Base-by-base conservation (phyloP, 2,113 vertebrate genomes). In the Illadopsis cleaveri region DNA sequence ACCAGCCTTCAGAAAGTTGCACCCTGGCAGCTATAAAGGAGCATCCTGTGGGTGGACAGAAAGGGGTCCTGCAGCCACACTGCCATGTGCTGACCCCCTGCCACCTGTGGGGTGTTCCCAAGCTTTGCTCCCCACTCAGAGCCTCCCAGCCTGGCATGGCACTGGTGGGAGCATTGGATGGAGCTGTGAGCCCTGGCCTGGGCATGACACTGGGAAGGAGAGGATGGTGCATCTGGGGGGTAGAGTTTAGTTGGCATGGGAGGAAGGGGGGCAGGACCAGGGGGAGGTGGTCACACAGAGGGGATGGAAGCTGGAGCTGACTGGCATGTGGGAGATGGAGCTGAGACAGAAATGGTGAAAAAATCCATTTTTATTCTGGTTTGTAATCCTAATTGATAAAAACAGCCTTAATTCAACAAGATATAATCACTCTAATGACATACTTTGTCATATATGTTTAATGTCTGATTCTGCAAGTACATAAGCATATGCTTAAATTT, bases 41-140 rank as follows among this genome's bases (percentile, higher is more conserved):
- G 17, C 35, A 30, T 48, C 48, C 25, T 1, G 0, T 1, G 3
- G 22, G 25, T n/a, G 31, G 24, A 23, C 33, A 30, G 65, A 40
- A 69, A 70, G 37, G 19, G 5, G 2, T 51, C 27, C 31, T 18
- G 44, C 12, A 33, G 51, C 45, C 38, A 7, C 1, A 2, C 3
- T 48, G 31, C 58, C 31, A 12, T 5, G 1, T 60, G 33, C 57
- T 80, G 37, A 31, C 5, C 35, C 28, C 15, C 40, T 58, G 24
- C 22, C 20, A 30, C 24, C 23, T 48, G 5, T 31, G 35, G 58
- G 28, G 4, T 35, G 8, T 11, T 56, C 14, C 42, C 37, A 61
- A 57, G 57, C 75, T 85, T 65, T 37, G 6, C 35, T 75, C 24
- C 33, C 27, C 3, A 1, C 28, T 61, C 28, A 30, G 30, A 64